Base-by-base conservation (phyloP, 1,140 invertebrate genomes). In the Mercenaria mercenaria region DNA sequence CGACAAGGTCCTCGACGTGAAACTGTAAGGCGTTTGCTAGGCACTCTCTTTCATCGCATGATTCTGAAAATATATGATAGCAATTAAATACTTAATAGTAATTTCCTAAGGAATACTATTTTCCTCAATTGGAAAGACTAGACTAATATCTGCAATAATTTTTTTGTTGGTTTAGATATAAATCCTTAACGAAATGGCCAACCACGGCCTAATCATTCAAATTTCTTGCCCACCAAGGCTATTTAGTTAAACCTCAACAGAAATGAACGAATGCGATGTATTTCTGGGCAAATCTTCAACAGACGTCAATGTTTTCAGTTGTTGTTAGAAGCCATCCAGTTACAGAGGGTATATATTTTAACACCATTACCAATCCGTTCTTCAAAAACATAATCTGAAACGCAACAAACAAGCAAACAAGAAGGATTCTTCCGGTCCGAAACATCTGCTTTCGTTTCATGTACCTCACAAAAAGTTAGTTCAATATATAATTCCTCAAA, bases 21-120 rank as follows among this genome's bases (percentile, higher is more conserved):
- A 47, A 77, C 29, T 52, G 74, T 18, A 77, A 32, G 3, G 74
- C 74, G 10, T 77, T 47, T 34, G 74, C 74, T 32, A 77, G 13
- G 32, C 74, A 77, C n/a, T 77, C 74, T 29, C 74, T 47, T 15
- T 77, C 74, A 77, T 77, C 74, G 18, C 13, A 72, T 23, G 20
- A 3, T 15, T 1, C 67, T 72, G 32, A 72, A 72, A 72, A 72
- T 11, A n/a, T 1, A 67, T 23, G 10, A 59, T 23, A 23, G 3
- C 15, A 23, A n/a, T n/a, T n/a, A 11, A 23, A 3, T 6, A 59
- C 6, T 10, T n/a, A n/a, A n/a, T 59, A 15, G 23, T n/a, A 59
- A 3, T 15, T 59, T 23, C 20, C 52, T 11, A 59, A 59, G 15
- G 4, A 3, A 23, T 23, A 23, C 8, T 59, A n/a, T n/a, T n/a